A percentile compares a stretch with the other conserved stretches of the same genome.
Conservation (phyloP, 2,797 vertebrate species). For the Gymnoscopelus braueri region DNA sequence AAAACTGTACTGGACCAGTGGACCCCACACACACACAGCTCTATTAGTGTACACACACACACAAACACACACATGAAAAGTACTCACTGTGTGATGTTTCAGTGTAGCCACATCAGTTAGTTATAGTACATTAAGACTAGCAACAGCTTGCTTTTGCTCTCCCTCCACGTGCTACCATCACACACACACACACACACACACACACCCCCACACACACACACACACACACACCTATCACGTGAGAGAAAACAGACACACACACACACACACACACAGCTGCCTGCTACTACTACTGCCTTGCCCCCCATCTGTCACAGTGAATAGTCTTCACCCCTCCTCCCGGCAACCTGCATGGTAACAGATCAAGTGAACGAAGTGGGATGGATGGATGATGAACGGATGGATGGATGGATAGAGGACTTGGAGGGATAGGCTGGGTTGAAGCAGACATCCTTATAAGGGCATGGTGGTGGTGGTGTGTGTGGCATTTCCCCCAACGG, state of each 20-base stretch:
- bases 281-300: background rate
- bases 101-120: background rate
- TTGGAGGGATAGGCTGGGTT: constrained; percentile 20
- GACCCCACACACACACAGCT: no score
- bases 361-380: constrained; percentile 10
- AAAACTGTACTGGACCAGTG: no score
- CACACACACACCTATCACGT: no score
- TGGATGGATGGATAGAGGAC: constrained; percentile 13
- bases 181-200: no score
- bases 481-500: constrained; percentile 7
- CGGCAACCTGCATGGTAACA: constrained; percentile 39
- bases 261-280: background rate
- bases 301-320: constrained; percentile 50
- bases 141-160: background rate
- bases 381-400: constrained; percentile 22
- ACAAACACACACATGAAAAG: background rate
- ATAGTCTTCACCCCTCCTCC: constrained; percentile 23
- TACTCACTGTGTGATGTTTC: background rate
- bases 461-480: constrained; percentile 30
- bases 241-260: no score
- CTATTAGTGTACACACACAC: background rate
- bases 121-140: no score
- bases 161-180: background rate
- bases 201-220: no score
- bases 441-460: constrained; percentile 43